Evolutionary conservation across 2,888 invertebrate genomes (phyloP).

Genomic region (Thymelicus sylvestris): DNA sequence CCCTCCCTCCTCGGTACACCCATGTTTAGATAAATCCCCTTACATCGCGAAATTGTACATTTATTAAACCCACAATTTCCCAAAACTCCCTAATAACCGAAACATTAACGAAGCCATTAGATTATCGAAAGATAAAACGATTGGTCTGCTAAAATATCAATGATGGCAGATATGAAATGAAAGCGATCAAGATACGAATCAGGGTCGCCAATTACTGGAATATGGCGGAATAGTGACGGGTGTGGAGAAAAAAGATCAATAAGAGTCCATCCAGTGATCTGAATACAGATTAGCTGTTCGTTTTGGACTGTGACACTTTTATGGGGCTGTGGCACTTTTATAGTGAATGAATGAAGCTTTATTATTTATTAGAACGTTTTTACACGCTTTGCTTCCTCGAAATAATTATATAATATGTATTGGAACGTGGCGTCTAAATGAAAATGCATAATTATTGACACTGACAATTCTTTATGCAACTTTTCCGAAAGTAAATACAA

Average conservation of each 20-base stretch:
- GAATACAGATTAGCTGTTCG: slow-evolving; percentile 11
- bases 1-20: too few species aligned
- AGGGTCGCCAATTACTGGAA: slow-evolving; percentile 25
- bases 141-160: neutral
- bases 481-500: too few species aligned
- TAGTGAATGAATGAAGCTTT: neutral
- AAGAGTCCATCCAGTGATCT: neutral
- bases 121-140: neutral
- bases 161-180: slow-evolving; percentile 8
- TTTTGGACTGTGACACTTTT: slow-evolving; percentile 5
- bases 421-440: too few species aligned
- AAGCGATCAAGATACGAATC: slow-evolving; percentile 16
- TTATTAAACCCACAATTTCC: too few species aligned
- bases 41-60: too few species aligned
- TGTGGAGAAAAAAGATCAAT: slow-evolving; percentile 17
- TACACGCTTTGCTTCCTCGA: too few species aligned
- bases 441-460: too few species aligned
- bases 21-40: too few species aligned
- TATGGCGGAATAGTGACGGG: slow-evolving; percentile 12
- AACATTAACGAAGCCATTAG: neutral
- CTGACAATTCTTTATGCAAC: too few species aligned
- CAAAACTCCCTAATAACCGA: neutral
- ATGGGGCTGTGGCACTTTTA: slow-evolving; percentile 2
- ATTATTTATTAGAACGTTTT: neutral
- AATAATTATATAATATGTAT: too few species aligned